Conservation (phyloP, 2,113 vertebrate species). For the Strigops habroptila region DNA sequence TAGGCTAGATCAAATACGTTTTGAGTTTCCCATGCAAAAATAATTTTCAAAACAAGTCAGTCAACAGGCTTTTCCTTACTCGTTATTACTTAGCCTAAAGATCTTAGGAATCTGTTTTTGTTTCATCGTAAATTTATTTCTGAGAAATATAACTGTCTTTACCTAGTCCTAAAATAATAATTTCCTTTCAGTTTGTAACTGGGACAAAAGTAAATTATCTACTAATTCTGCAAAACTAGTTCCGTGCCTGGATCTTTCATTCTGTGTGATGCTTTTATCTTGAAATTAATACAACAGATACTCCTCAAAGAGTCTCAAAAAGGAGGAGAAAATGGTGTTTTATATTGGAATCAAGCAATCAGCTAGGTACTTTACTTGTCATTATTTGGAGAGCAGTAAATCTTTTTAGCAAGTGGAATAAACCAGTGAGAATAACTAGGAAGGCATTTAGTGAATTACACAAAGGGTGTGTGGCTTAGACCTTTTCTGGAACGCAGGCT, state of each 20-base stretch:
- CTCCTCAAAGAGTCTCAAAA: conserved; percentile 26
- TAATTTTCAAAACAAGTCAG: conserved; percentile 70
- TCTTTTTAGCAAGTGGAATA: conserved; percentile 54
- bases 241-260: conserved; percentile 45
- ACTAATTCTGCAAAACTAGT: conserved; percentile 15
- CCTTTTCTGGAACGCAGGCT: conserved; percentile 73
- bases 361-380: conserved; percentile 6
- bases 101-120: conserved; percentile 64
- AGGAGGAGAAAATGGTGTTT: not conserved
- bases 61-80: conserved; percentile 73
- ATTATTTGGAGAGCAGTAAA: conserved; percentile 64
- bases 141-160: conserved; percentile 60
- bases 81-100: conserved; percentile 75
- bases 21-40: conserved; percentile 69
- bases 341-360: conserved; percentile 26
- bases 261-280: conserved; percentile 23
- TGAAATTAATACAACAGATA: conserved; percentile 59
- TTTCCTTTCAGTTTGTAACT: conserved; percentile 59
- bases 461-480: conserved; percentile 76
- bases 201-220: conserved; percentile 49
- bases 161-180: conserved; percentile 38
- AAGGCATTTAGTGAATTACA: conserved; percentile 72
- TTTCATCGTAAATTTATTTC: conserved; percentile 73
- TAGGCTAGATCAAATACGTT: conserved; percentile 71
- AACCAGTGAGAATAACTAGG: conserved; percentile 56